phyloP scores from a whole-genome alignment of 1,140 invertebrate species.

The Lucilia cuprina region DNA sequence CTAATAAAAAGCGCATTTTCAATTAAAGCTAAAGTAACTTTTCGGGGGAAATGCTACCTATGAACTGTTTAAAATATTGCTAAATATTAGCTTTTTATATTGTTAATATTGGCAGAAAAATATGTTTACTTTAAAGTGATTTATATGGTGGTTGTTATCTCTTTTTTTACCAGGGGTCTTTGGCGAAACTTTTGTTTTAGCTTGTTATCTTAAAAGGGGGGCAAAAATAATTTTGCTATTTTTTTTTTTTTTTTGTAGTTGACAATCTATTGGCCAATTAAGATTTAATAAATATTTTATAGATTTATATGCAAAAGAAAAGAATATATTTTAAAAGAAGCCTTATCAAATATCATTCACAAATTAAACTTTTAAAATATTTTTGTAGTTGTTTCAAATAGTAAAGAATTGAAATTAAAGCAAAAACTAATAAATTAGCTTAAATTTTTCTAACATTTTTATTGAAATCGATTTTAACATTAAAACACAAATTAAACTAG shows the following conservation, averaged over 20 bases:
- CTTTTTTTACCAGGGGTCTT: not conserved
- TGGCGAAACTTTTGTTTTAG: not conserved
- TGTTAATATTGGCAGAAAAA: not conserved
- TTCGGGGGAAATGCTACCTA: constrained; percentile 10
- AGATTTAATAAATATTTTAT: not conserved
- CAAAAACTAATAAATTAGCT: too few species aligned
- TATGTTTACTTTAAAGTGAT: constrained; percentile 1
- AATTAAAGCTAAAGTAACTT: not conserved
- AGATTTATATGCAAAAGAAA: too few species aligned
- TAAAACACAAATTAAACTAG: too few species aligned
- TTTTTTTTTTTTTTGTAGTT: not conserved
- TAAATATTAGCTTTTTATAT: constrained; percentile 25
- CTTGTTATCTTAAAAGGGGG: not conserved
- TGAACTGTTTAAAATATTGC: constrained; percentile 30
- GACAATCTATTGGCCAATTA: not conserved
- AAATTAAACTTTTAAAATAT: too few species aligned
- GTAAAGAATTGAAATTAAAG: too few species aligned
- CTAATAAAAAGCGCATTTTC: constrained; percentile 55
- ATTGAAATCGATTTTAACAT: too few species aligned
- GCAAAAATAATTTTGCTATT: not conserved
- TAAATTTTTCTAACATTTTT: too few species aligned
- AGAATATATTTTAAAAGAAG: too few species aligned
- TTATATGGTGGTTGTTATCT: not conserved
- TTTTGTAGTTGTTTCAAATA: too few species aligned
- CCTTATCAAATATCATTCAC: too few species aligned